Evolutionary conservation across 2,888 invertebrate species (phyloP).

Genomic region (Chorisops tibialis): DNA sequence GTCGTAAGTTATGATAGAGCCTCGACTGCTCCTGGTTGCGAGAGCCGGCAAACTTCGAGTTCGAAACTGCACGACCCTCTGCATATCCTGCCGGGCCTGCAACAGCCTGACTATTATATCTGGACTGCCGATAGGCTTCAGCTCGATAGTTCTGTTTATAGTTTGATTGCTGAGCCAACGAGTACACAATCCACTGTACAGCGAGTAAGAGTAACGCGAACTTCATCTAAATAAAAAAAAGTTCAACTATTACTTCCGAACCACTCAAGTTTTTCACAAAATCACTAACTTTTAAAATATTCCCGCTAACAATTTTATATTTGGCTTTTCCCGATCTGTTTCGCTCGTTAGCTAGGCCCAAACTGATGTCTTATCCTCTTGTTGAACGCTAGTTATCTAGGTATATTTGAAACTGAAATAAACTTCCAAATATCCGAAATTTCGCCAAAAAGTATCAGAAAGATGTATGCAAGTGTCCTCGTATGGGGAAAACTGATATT

Average conservation of each 20-base stretch:
- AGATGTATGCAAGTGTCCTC: constrained; percentile 1
- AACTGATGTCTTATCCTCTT: background rate
- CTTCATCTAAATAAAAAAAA: constrained; percentile 13
- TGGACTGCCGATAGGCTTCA: background rate
- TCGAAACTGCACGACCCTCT: constrained; percentile 39
- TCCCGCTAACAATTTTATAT: too few species aligned
- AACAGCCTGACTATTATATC: background rate
- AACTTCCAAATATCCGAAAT: constrained; percentile 5
- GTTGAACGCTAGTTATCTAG: constrained; percentile 5
- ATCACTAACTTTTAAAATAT: constrained; percentile 8
- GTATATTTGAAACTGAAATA: constrained; percentile 17
- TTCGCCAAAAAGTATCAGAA: constrained; percentile 4
- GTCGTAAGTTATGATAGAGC: background rate
- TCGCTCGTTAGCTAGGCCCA: background rate
- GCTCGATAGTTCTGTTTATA: background rate
- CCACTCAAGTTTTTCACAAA: background rate
- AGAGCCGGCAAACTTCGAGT: constrained; percentile 46
- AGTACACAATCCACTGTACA: background rate
- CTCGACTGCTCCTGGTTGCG: constrained; percentile 41
- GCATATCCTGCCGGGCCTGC: constrained; percentile 21
- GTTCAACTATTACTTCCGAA: background rate
- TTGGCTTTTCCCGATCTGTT: background rate
- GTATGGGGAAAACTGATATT: constrained; percentile 17
- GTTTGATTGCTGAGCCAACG: background rate
- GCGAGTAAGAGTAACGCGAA: background rate